A percentile compares a stretch with the other conserved stretches of the same genome.
phyloP scores from a whole-genome alignment of 2,113 vertebrate species.

The pig (Sus scrofa) region DNA sequence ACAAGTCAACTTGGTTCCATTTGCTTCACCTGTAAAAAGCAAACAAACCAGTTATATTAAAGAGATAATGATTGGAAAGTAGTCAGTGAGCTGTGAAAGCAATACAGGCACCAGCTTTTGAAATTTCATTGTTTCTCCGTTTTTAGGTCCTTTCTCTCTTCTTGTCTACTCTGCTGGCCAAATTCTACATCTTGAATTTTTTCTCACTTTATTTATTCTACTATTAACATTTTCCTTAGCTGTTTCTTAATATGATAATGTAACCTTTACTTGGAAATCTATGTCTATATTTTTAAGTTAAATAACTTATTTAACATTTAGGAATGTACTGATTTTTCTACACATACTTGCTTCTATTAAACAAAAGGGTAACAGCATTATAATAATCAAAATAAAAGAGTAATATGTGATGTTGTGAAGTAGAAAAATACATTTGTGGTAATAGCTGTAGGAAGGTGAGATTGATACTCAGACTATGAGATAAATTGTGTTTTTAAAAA shows the following conservation, averaged over 20 bases:
- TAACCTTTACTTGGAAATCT: slow-evolving; percentile 53
- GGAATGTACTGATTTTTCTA: neutral
- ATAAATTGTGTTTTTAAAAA: neutral
- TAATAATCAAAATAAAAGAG: neutral
- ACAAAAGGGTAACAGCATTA: neutral
- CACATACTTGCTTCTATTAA: neutral
- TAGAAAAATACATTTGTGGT: neutral
- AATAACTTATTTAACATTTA: slow-evolving; percentile 55
- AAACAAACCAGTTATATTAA: neutral
- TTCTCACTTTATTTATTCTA: slow-evolving; percentile 32
- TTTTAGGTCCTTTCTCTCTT: neutral
- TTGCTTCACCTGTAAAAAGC: neutral
- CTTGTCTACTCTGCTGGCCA: neutral
- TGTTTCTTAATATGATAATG: slow-evolving; percentile 22
- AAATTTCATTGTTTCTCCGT: neutral
- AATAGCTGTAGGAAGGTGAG: neutral
- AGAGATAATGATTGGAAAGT: neutral
- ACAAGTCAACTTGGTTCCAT: neutral
- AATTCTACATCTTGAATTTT: neutral
- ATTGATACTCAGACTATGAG: neutral
- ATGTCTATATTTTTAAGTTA: neutral
- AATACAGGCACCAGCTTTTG: neutral
- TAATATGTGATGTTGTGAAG: neutral
- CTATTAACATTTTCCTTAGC: slow-evolving; percentile 23
- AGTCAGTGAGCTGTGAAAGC: neutral